phyloP scores from a whole-genome alignment of 2,888 invertebrate genomes.

The Cryptus viduatorius region DNA sequence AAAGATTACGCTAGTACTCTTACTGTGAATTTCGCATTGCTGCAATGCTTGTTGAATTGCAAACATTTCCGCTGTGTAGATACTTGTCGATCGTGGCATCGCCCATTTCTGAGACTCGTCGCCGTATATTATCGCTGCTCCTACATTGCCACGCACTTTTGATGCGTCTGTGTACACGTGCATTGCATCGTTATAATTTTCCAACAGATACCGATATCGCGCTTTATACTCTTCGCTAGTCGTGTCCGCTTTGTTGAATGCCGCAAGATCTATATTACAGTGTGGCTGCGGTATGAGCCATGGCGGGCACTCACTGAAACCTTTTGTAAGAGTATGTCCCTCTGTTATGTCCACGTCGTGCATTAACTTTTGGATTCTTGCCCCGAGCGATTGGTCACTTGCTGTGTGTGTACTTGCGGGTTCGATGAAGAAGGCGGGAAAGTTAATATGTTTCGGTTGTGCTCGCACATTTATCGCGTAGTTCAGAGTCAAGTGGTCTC shows the following conservation, averaged over 20 bases:
- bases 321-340: background rate
- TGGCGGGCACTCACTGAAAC: background rate
- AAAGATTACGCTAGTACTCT: background rate
- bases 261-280: background rate
- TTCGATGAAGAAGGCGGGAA: no score
- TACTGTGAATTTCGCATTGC: no score
- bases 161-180: slow-evolving; percentile 19
- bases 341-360: no score
- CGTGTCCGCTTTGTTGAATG: background rate
- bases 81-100: background rate
- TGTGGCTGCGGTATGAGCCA: background rate
- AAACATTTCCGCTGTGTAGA: slow-evolving; percentile 5
- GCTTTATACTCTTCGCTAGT: background rate
- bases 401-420: no score
- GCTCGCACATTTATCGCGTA: no score
- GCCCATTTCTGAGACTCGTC: background rate
- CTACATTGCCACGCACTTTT: background rate
- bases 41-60: no score
- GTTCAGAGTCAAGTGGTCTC: no score
- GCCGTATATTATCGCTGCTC: background rate
- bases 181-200: background rate
- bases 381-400: no score
- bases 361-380: no score
- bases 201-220: background rate
- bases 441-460: no score